These are phyloP conservation scores for Cataglyphis rosenhaueri DNA, from an alignment of 2,888 invertebrate genomes.

Conservation along the genomic window DNA sequence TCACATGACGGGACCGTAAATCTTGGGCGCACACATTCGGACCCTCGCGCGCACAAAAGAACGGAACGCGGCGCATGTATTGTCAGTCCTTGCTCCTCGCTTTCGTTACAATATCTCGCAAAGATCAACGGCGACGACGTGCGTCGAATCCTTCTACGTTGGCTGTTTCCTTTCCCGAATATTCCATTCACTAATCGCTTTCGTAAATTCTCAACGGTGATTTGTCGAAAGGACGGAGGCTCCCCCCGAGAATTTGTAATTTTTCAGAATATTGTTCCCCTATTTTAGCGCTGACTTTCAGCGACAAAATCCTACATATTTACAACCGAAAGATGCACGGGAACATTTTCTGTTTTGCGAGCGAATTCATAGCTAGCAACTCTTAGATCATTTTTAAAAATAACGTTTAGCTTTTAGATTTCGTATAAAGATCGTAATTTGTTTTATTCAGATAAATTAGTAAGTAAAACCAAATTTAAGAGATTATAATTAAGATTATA, in stretches of 20 bases:
- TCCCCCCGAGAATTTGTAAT: background rate
- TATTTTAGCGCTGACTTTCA: conserved; percentile 14
- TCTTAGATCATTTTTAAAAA: background rate
- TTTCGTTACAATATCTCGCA: conserved; percentile 43
- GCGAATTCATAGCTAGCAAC: background rate
- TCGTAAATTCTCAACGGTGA: conserved; percentile 53
- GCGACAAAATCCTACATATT: background rate
- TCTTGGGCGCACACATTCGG: conserved; percentile 35
- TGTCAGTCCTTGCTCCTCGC: conserved; percentile 4
- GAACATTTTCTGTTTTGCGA: background rate
- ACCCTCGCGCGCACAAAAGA: conserved; percentile 28
- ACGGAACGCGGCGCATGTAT: conserved; percentile 17
- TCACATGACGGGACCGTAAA: conserved; percentile 60
- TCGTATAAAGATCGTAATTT: background rate
- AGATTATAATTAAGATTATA: too few relatives aligned
- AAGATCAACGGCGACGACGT: conserved; percentile 14
- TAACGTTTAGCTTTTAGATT: background rate
- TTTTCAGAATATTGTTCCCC: background rate
- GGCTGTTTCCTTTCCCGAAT: background rate
- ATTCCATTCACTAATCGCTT: conserved; percentile 49
- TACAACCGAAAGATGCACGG: background rate
- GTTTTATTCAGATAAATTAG: background rate
- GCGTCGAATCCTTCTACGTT: background rate
- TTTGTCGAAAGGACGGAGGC: background rate
- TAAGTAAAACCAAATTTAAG: background rate